Conservation (phyloP, 1,140 invertebrate genomes). For the Maconellicoccus hirsutus region DNA sequence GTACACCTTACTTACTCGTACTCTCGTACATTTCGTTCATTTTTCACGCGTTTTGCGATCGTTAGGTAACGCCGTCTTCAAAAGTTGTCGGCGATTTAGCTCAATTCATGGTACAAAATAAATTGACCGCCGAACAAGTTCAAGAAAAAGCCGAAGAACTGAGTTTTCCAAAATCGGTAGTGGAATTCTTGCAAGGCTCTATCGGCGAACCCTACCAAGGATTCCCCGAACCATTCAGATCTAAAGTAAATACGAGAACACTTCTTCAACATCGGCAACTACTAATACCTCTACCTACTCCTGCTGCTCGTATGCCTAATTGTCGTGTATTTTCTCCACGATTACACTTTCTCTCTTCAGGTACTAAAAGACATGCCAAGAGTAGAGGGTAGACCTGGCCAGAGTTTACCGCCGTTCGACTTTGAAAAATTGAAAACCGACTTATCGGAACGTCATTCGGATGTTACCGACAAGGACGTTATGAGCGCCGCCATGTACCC, state of each 20-base stretch:
- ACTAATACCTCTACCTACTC: no score
- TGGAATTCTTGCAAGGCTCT: slow-evolving; percentile 95
- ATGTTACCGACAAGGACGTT: slow-evolving; percentile 72
- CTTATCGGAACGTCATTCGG: slow-evolving; percentile 61
- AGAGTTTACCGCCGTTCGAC: slow-evolving; percentile 68
- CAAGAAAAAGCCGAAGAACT: slow-evolving; percentile 82
- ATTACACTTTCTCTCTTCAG: slow-evolving; percentile 35
- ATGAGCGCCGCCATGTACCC: slow-evolving; percentile 96
- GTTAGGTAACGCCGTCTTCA: slow-evolving; percentile 85
- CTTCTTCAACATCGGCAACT: no score
- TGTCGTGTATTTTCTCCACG: no score
- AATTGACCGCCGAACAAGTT: slow-evolving; percentile 73
- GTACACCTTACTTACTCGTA: no score
- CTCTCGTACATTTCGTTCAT: no score
- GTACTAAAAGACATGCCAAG: slow-evolving; percentile 82
- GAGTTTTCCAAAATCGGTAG: slow-evolving; percentile 94
- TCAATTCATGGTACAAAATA: slow-evolving; percentile 99
- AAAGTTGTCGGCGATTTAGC: slow-evolving; percentile 98
- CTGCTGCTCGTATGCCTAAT: no score
- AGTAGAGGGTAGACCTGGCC: slow-evolving; percentile 83
- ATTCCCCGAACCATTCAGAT: slow-evolving; percentile 90
- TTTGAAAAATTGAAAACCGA: slow-evolving; percentile 72
- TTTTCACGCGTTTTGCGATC: no score
- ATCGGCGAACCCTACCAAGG: slow-evolving; percentile 93
- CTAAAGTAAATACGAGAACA: slow-evolving; percentile 34